A percentile compares a stretch with the other conserved stretches of the same genome.
These are phyloP conservation scores for Pseudopodoces humilis DNA, from an alignment of 2,113 vertebrate species.

Conservation along the genomic window DNA sequence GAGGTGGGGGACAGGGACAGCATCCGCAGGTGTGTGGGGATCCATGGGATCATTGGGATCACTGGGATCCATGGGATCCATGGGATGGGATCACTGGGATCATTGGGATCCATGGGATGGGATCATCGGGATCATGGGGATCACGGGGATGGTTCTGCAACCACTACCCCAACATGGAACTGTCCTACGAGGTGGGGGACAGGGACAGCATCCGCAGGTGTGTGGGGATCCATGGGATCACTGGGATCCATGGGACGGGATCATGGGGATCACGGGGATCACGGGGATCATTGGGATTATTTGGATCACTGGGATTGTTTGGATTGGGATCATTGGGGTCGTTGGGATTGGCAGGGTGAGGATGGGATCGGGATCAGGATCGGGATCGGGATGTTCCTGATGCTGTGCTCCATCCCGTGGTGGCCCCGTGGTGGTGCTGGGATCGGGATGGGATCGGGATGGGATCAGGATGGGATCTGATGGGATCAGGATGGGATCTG, in stretches of 20 bases:
- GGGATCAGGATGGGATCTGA: too few species aligned
- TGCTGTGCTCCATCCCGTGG: not conserved
- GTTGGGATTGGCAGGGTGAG: not conserved
- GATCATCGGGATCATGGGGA: not conserved
- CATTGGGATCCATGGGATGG: not conserved
- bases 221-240: not conserved
- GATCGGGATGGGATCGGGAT: too few species aligned
- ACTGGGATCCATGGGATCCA: too few species aligned
- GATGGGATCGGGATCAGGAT: not conserved
- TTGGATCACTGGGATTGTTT: not conserved
- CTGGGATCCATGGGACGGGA: too few species aligned
- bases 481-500: too few species aligned
- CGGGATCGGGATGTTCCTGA: not conserved
- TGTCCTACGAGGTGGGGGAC: not conserved
- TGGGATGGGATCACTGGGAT: accelerated
- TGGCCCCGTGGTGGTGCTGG: not conserved
- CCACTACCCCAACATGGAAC: not conserved
- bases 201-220: slow-evolving; percentile 89
- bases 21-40: too few species aligned
- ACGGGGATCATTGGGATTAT: too few species aligned
- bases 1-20: too few species aligned
- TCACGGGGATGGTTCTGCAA: not conserved
- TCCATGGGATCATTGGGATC: too few species aligned
- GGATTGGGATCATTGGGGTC: accelerated
- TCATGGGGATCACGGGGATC: not conserved